These are phyloP conservation scores for Scortum barcoo DNA, from an alignment of 2,113 vertebrate genomes.

Conservation along the genomic window DNA sequence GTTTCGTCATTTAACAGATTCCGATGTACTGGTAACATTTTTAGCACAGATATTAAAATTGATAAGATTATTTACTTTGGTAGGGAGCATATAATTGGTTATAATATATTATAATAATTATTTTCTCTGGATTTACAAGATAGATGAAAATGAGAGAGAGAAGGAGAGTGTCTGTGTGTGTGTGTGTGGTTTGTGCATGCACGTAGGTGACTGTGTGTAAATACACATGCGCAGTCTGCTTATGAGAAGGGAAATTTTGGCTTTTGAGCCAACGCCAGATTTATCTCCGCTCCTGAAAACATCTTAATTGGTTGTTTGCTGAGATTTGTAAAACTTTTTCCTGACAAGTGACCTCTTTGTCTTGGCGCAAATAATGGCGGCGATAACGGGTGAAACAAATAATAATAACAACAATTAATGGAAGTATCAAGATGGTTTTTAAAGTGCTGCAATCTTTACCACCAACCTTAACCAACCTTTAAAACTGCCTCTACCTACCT, in stretches of 20 bases:
- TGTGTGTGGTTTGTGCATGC: not conserved
- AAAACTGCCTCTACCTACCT: no score
- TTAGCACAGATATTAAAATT: constrained; percentile 30
- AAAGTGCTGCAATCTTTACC: not conserved
- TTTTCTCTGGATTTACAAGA: constrained; percentile 22
- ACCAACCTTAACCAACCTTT: not conserved
- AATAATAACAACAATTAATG: not conserved
- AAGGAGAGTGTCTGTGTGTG: not conserved
- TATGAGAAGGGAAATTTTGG: not conserved
- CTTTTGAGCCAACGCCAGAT: not conserved
- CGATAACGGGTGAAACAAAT: no score
- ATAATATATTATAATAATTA: no score
- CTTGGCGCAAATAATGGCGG: not conserved
- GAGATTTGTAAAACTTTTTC: not conserved
- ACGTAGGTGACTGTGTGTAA: constrained; percentile 8
- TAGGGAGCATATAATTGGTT: constrained; percentile 13
- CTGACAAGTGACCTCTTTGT: not conserved
- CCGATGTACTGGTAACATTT: constrained; percentile 17
- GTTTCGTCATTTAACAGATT: constrained; percentile 23
- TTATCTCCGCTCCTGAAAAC: not conserved
- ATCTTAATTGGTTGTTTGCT: not conserved
- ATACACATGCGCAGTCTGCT: constrained; percentile 7
- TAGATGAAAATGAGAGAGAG: not conserved
- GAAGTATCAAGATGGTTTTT: not conserved
- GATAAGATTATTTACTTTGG: constrained; percentile 34